These are phyloP conservation scores for Scaptomyza pallida DNA, from an alignment of 1,140 invertebrate species.

Conservation along the genomic window DNA sequence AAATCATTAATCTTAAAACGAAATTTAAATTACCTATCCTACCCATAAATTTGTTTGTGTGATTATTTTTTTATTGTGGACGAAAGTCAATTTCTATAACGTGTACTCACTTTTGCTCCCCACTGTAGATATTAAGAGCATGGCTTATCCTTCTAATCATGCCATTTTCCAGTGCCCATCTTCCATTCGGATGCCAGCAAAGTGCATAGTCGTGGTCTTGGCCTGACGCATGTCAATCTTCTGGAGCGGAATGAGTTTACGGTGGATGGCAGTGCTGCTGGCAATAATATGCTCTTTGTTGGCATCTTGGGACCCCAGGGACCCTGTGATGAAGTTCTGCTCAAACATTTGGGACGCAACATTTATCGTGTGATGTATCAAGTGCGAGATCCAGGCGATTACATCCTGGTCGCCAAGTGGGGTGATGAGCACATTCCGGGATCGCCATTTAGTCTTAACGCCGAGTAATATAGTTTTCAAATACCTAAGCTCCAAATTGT, in stretches of 20 bases:
- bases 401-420: conserved; percentile 94
- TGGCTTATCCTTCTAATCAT: background rate
- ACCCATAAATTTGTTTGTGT: too few relatives aligned
- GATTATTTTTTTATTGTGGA: background rate
- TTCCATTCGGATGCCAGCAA: conserved; percentile 93
- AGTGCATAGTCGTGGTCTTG: conserved; percentile 92
- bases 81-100: background rate
- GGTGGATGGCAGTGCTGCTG: conserved; percentile 91
- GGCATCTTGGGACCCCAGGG: conserved; percentile 94
- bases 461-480: conserved; percentile 34
- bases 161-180: conserved; percentile 84
- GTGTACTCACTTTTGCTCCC: too few relatives aligned
- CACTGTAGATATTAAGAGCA: too few relatives aligned
- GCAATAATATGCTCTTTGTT: conserved; percentile 94
- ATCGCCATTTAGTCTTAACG: conserved; percentile 92
- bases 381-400: conserved; percentile 92
- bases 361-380: conserved; percentile 90
- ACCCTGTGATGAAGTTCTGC: conserved; percentile 93
- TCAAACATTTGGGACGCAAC: conserved; percentile 92
- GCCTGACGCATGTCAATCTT: conserved; percentile 92
- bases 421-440: conserved; percentile 96
- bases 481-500: background rate
- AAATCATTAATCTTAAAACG: too few relatives aligned
- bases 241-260: conserved; percentile 93
- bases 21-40: too few relatives aligned